Evolutionary conservation across 2,888 invertebrate genomes (phyloP), one percentile per base, ranked within the genome.

Genomic region (Phytoseiulus persimilis): DNA sequence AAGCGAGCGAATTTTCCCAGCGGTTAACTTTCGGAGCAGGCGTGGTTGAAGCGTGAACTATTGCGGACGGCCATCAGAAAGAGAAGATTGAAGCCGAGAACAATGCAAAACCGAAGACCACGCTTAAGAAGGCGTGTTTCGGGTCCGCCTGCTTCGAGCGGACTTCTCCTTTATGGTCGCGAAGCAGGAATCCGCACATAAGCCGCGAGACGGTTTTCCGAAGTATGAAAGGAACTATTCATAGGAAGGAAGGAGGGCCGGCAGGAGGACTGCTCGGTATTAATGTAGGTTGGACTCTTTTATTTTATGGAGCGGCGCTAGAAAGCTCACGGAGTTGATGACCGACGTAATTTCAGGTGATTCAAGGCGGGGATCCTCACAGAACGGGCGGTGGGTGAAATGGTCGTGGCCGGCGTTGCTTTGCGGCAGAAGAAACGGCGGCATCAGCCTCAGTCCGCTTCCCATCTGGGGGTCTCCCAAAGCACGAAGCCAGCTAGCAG

Each of bases 271-370:
- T 28, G 65, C 65, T 65, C 28, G 23, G 65, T 65, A 65, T 65
- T 65, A 65, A 65, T 65, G 65, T 65, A 65, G 65, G 65, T 65
- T 65, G 18, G 65, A 65, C 65, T 65, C 18, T 65, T 65, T 65
- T n/a, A n/a, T n/a, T 65, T 65, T 65, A 65, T 65, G 65, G 65
- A 65, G 65, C 18, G 65, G 65, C 65, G 65, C 65, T 65, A 65
- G 65, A 23, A 65, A 65, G 65, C 65, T 65, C 65, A 65, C 65
- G 65, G 65, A 65, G 65, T 65, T 65, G 65, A 65, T 65, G 65
- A 65, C 65, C 65, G 65, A 65, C 65, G 65, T 65, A 65, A 65
- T 65, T 65, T 65, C 65, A 65, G 65, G 65, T 65, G 65, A 65
- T 65, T n/a, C 65, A 65, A 65, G 65, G 65, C 65, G 65, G 65